Evolutionary conservation across 2,113 vertebrate species (phyloP), one percentile per base, ranked within the genome.

Genomic region (Arvicanthis niloticus): DNA sequence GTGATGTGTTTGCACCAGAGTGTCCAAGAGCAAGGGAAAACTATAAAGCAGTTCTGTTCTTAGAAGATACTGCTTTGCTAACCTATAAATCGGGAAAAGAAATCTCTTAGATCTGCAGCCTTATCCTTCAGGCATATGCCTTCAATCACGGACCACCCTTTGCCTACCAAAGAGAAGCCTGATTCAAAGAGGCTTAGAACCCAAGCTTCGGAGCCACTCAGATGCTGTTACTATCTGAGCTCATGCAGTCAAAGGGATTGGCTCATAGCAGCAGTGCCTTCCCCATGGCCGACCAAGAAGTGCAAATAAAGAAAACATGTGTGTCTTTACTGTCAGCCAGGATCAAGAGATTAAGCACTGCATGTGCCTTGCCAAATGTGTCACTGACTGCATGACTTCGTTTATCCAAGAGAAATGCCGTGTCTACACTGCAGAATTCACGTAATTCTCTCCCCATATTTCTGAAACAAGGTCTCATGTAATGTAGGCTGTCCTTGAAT

Each of bases 221-320:
- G 19, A 45, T 0, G 16, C 29, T 76, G 67, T 29, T 86, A 16
- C 42, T 24, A 34, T 45, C 90, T 40, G 3, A 60, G 82, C 51
- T 81, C 45, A 9, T 37, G 11, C 7, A 40, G n/a, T 10, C 73
- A 75, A n/a, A 8, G 2, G 76, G 21, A 67, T 0, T 2, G 67
- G 24, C 62, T 60, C 7, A 1, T 0, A 15, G 53, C 31, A 42
- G 31, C 1, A 76, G 53, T 37, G 78, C 7, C 45, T 19, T 37
- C 8, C 42, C 48, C 40, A 51, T 0, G 0, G 15, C 24, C 81
- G 16, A 37, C 70, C 40, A 16, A 29, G 53, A 8, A 10, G 13
- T 8, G 26, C 42, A n/a, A 56, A 0, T 3, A 12, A 48, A 34
- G 16, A 68, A 67, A 48, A 5, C 13, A 1, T 60, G 1, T 22